These are phyloP conservation scores for Spermophilus dauricus DNA, from an alignment of 2,113 vertebrate genomes.

Conservation along the genomic window DNA sequence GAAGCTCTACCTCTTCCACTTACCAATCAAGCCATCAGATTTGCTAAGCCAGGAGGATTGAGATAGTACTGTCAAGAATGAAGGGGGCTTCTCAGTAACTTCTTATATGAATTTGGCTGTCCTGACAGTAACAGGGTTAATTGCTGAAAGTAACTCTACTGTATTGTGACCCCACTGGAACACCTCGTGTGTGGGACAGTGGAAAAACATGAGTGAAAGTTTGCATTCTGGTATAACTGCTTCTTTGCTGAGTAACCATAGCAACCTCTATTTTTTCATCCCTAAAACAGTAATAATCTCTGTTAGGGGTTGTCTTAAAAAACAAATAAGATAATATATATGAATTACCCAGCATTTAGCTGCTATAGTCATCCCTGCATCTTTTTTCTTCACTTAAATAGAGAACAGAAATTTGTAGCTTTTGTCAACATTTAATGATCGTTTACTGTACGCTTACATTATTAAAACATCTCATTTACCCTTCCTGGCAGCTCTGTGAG, in stretches of 20 bases:
- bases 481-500: slow-evolving; percentile 16
- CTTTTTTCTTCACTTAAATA: slow-evolving; percentile 42
- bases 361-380: background rate
- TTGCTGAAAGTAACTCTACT: background rate
- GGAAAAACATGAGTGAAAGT: background rate
- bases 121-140: background rate
- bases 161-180: background rate
- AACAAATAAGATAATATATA: background rate
- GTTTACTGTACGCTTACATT: slow-evolving; percentile 10
- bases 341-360: slow-evolving; percentile 23
- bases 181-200: background rate
- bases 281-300: background rate
- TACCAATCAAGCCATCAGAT: background rate
- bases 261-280: slow-evolving; percentile 12
- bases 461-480: slow-evolving; percentile 60
- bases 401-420: background rate
- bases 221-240: background rate
- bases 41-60: background rate
- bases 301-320: background rate
- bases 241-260: slow-evolving; percentile 6
- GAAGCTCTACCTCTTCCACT: background rate
- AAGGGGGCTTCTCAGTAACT: background rate
- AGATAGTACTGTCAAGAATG: background rate
- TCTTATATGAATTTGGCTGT: background rate
- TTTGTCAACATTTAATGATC: slow-evolving; percentile 32